phyloP scores from a whole-genome alignment of 2,113 vertebrate genomes.

The Cricetomys ansorgei region DNA sequence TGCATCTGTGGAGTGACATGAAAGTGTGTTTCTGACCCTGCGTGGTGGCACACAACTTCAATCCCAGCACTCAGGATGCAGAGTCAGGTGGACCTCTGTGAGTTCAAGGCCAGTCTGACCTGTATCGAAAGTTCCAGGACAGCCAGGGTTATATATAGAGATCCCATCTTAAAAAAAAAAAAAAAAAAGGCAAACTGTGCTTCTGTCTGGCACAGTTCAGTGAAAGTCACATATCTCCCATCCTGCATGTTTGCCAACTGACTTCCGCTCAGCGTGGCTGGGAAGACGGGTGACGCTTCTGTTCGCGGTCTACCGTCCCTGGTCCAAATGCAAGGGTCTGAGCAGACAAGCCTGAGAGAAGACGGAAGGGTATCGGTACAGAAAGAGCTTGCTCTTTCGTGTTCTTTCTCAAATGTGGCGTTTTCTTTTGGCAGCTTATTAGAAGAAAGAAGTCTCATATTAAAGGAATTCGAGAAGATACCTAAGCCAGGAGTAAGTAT shows the following conservation, averaged over 20 bases:
- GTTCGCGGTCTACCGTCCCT: not conserved
- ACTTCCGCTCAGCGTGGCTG: not conserved
- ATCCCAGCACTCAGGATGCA: not conserved
- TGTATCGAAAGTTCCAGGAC: not conserved
- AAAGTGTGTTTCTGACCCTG: not conserved
- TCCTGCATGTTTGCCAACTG: not conserved
- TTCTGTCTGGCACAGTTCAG: not conserved
- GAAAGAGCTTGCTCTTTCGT: not conserved
- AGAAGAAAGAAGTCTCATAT: constrained; percentile 91
- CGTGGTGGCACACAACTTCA: not conserved
- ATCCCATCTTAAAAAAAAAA: not conserved
- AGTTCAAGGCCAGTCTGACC: not conserved
- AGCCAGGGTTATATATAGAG: not conserved
- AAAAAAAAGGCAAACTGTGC: not conserved
- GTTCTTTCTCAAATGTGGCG: not conserved
- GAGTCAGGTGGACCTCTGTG: not conserved
- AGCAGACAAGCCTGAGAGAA: not conserved
- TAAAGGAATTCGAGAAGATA: constrained; percentile 89
- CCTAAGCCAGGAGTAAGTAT: constrained; percentile 90
- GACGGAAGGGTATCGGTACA: not conserved
- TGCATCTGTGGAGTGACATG: not conserved
- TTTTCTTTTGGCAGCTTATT: constrained; percentile 83
- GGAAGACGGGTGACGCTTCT: not conserved
- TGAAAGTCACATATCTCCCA: not conserved
- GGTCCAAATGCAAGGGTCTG: not conserved